Percentiles rank a stretch among this genome's conserved stretches.
Conservation (phyloP, 2,888 invertebrate genomes). For the Malthinus flaveolus region DNA sequence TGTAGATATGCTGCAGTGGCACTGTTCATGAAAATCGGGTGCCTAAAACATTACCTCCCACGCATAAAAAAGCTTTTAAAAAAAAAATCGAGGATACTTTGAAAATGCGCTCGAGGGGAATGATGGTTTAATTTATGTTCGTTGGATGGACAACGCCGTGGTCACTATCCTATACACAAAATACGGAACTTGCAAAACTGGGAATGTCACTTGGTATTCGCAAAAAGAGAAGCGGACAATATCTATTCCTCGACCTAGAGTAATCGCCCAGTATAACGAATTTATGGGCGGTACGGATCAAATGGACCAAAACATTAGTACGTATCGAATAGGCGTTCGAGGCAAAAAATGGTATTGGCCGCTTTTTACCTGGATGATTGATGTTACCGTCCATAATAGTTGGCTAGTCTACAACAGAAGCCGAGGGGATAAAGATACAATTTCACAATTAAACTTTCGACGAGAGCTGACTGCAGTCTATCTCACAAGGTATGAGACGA, state of each 20-base stretch:
- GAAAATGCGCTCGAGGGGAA: not conserved
- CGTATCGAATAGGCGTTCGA: no score
- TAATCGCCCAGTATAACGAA: slow-evolving; percentile 33
- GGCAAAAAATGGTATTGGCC: no score
- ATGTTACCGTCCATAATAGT: no score
- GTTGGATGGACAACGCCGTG: slow-evolving; percentile 28
- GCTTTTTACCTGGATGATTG: no score
- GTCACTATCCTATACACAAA: slow-evolving; percentile 25
- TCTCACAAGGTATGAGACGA: no score
- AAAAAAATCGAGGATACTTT: not conserved
- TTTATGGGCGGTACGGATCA: slow-evolving; percentile 35
- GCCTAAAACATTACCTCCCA: not conserved
- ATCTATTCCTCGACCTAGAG: slow-evolving; percentile 27
- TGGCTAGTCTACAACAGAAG: no score
- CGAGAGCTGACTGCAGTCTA: no score
- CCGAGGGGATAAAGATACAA: no score
- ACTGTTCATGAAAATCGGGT: slow-evolving; percentile 34
- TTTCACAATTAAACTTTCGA: no score
- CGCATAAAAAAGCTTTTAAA: not conserved
- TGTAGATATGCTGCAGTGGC: slow-evolving; percentile 34
- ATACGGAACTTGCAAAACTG: slow-evolving; percentile 20
- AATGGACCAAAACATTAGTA: slow-evolving; percentile 31
- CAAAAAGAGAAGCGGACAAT: slow-evolving; percentile 28
- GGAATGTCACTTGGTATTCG: slow-evolving; percentile 27
- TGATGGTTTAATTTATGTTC: slow-evolving; percentile 11